Conservation (phyloP, 2,797 vertebrate species). For the Momotus momota region DNA sequence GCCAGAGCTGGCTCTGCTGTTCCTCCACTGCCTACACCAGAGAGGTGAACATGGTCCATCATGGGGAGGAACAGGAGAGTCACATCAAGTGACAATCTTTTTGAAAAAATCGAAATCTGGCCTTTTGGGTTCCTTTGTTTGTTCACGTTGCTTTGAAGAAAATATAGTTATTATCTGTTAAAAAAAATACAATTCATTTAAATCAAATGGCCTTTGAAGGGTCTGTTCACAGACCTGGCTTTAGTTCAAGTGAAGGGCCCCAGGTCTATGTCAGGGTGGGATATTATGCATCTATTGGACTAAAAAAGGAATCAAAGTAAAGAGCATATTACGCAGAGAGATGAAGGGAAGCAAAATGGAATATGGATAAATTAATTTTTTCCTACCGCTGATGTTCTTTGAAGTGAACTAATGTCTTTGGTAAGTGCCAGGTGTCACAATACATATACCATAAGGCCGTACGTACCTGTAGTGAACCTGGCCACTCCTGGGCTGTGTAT, state of each 20-base stretch:
- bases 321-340: not conserved
- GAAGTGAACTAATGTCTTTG: not conserved
- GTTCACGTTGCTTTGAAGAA: not conserved
- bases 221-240: not conserved
- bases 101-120: not conserved
- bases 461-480: not conserved
- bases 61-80: not conserved
- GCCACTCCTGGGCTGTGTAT: not conserved
- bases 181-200: not conserved
- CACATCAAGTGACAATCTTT: rapidly evolving
- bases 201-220: not conserved
- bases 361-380: not conserved
- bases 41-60: not conserved
- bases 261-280: not conserved
- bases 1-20: not conserved
- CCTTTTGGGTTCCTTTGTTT: not conserved
- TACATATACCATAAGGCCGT: not conserved
- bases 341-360: not conserved
- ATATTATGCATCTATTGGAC: not conserved
- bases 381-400: not conserved
- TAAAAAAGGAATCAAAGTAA: not conserved
- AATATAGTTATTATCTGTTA: not conserved
- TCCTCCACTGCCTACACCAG: not conserved
- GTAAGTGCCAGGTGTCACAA: not conserved
- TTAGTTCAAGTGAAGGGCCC: not conserved